Conservation (phyloP, 2,888 invertebrate genomes). For the Pelosia muscerda region DNA sequence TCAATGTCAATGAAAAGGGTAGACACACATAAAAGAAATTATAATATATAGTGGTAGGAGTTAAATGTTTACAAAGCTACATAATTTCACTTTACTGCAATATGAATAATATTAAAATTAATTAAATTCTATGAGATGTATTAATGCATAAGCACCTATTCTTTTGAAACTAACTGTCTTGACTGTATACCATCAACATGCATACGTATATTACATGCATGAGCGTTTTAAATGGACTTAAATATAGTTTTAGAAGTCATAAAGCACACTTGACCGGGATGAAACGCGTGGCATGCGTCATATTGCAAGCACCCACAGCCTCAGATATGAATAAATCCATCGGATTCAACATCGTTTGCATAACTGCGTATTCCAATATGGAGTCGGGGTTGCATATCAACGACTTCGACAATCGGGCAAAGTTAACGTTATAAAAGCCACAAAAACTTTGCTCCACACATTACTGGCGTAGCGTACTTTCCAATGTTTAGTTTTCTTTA, state of each 20-base stretch:
- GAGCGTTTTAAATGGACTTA: no score
- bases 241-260: no score
- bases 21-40: no score
- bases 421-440: slow-evolving; percentile 24
- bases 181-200: no score
- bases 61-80: no score
- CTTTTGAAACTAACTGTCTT: no score
- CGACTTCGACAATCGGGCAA: slow-evolving; percentile 20
- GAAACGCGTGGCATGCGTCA: background rate
- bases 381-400: slow-evolving; percentile 14
- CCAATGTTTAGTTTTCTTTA: slow-evolving; percentile 63
- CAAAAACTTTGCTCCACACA: slow-evolving; percentile 46
- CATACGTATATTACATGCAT: background rate
- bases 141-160: background rate
- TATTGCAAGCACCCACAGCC: background rate
- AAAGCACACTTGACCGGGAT: background rate
- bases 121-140: no score
- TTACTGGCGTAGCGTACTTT: slow-evolving; percentile 46
- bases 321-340: background rate
- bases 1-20: no score
- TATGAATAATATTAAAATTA: no score
- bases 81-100: no score
- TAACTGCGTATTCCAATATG: slow-evolving; percentile 8
- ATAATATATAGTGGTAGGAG: no score
- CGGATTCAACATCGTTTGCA: background rate